phyloP scores from a whole-genome alignment of 2,888 invertebrate genomes.

The Scaptomyza tumidula region DNA sequence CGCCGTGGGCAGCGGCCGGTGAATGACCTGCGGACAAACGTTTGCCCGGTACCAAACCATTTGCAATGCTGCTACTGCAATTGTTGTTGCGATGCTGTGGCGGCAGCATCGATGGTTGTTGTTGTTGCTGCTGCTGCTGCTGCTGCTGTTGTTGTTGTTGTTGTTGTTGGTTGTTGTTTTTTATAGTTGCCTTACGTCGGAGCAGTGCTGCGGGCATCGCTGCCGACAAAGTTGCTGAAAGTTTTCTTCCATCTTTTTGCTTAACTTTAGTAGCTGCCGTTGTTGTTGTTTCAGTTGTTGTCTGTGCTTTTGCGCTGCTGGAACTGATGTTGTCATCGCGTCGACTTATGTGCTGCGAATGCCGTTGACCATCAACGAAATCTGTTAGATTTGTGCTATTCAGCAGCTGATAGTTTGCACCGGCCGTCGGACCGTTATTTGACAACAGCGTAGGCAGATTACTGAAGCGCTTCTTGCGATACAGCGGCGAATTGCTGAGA shows the following conservation, averaged over 20 bases:
- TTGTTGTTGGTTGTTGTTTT: conserved; percentile 44
- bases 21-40: conserved; percentile 75
- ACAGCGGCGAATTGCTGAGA: conserved; percentile 82
- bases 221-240: conserved; percentile 67
- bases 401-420: conserved; percentile 67
- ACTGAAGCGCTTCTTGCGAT: conserved; percentile 79
- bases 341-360: conserved; percentile 80
- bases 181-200: conserved; percentile 56
- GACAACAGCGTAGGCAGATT: conserved; percentile 74
- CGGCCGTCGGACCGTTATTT: conserved; percentile 59
- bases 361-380: conserved; percentile 68
- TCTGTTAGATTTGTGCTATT: conserved; percentile 69
- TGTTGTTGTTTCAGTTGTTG: conserved; percentile 32
- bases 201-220: conserved; percentile 69
- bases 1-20: conserved; percentile 42
- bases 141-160: conserved; percentile 41
- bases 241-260: conserved; percentile 63
- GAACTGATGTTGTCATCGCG: conserved; percentile 62
- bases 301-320: conserved; percentile 18
- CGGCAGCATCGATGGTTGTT: conserved; percentile 33
- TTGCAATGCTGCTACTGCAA: conserved; percentile 73
- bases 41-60: conserved; percentile 68
- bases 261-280: conserved; percentile 51
- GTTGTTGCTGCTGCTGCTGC: conserved; percentile 14
- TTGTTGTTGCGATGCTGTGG: conserved; percentile 34